Percentiles rank a stretch among this genome's conserved stretches.
Conservation (phyloP, 2,888 invertebrate species). For the Dione juno region DNA sequence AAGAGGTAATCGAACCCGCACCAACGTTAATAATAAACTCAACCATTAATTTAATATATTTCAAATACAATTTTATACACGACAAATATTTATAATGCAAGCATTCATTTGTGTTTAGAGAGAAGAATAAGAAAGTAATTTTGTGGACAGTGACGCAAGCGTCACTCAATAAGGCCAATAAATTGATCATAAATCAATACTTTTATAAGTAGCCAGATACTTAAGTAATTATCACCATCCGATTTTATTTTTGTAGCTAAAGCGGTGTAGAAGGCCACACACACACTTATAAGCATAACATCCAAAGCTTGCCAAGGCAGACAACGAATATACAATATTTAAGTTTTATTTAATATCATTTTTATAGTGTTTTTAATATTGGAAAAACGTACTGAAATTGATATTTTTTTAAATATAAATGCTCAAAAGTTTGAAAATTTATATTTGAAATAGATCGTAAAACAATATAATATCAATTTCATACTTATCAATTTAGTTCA, state of each 20-base stretch:
- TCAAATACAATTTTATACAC: conserved; percentile 61
- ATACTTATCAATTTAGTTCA: no score
- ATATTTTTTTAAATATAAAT: no score
- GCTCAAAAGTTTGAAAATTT: no score
- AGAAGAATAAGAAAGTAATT: conserved; percentile 49
- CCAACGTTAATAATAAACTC: background rate
- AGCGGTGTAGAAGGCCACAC: conserved; percentile 42
- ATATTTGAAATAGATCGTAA: no score
- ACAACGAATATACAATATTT: conserved; percentile 67
- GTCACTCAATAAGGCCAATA: conserved; percentile 42
- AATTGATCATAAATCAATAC: background rate
- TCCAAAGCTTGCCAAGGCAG: conserved; percentile 78
- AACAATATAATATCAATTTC: no score
- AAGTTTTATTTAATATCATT: conserved; percentile 14
- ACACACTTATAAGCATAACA: conserved; percentile 57
- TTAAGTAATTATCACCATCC: conserved; percentile 20
- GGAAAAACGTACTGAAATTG: background rate
- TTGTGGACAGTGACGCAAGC: conserved; percentile 60
- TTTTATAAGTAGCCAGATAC: conserved; percentile 26
- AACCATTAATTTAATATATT: background rate
- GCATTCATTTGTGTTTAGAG: conserved; percentile 66
- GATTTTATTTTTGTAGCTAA: conserved; percentile 29
- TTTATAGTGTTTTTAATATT: background rate
- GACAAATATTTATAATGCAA: conserved; percentile 62
- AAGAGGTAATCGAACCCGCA: background rate